phyloP scores from a whole-genome alignment of 2,113 vertebrate species.

The Hemibagrus wyckioides region DNA sequence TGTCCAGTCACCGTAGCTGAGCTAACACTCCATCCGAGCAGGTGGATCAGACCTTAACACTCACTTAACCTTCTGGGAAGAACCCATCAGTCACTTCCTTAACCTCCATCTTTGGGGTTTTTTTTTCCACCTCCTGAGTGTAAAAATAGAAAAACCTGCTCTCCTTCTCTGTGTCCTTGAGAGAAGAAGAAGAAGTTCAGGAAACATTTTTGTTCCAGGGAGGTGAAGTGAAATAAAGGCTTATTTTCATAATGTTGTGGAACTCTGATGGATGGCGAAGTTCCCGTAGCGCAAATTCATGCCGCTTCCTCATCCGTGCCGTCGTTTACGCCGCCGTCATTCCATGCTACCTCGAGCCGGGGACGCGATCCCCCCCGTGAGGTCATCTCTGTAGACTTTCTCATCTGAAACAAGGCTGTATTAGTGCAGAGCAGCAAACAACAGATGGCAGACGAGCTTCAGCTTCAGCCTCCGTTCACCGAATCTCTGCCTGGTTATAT shows the following conservation, averaged over 20 bases:
- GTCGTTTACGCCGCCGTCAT: conserved; percentile 30
- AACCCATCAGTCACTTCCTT: conserved; percentile 42
- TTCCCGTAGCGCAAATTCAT: neutral
- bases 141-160: conserved; percentile 44
- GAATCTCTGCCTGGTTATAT: conserved; percentile 33
- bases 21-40: conserved; percentile 41
- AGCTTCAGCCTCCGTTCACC: conserved; percentile 39
- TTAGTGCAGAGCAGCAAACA: conserved; percentile 53
- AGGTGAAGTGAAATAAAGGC: neutral
- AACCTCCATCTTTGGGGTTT: conserved; percentile 28
- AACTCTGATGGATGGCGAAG: neutral
- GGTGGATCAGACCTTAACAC: conserved; percentile 44
- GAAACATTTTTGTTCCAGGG: neutral
- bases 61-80: conserved; percentile 46
- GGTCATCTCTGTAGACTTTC: conserved; percentile 1
- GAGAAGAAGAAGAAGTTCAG: neutral
- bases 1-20: conserved; percentile 40
- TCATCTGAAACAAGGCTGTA: conserved; percentile 13
- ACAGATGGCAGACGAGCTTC: conserved; percentile 58
- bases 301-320: neutral
- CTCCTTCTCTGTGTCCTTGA: conserved; percentile 30
- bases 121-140: neutral
- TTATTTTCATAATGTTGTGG: conserved; percentile 18
- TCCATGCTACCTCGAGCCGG: conserved; percentile 43
- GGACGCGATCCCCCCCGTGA: conserved; percentile 9